Evolutionary conservation across 2,113 vertebrate genomes (phyloP).

Genomic region (Myiagra hebetior): DNA sequence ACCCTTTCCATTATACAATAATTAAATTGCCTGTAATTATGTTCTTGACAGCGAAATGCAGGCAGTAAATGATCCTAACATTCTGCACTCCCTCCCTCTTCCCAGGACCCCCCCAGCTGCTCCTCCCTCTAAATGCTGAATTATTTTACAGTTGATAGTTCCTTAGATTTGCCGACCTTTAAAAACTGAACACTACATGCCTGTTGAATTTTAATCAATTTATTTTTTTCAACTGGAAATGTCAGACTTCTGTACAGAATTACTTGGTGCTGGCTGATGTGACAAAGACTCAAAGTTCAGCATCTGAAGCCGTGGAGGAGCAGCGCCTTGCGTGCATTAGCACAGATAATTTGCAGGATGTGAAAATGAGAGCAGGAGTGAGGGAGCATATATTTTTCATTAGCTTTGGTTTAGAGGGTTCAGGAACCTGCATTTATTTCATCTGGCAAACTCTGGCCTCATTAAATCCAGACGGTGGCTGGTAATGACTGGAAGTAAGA

Average conservation of each 20-base stretch:
- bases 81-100: background rate
- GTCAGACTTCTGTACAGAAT: slow-evolving; percentile 78
- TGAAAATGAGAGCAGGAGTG: slow-evolving; percentile 58
- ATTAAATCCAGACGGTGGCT: slow-evolving; percentile 30
- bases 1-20: background rate
- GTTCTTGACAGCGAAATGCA: slow-evolving; percentile 36
- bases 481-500: slow-evolving; percentile 54
- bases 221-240: slow-evolving; percentile 82
- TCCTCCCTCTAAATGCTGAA: slow-evolving; percentile 72
- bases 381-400: slow-evolving; percentile 72
- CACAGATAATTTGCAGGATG: slow-evolving; percentile 69
- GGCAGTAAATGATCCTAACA: slow-evolving; percentile 39
- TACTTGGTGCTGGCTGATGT: slow-evolving; percentile 71
- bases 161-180: slow-evolving; percentile 76
- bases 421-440: slow-evolving; percentile 51
- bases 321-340: slow-evolving; percentile 52
- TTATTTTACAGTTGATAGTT: slow-evolving; percentile 81
- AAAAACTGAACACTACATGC: slow-evolving; percentile 76
- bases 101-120: background rate
- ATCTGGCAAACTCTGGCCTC: slow-evolving; percentile 9
- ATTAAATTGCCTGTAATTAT: slow-evolving; percentile 64
- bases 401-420: slow-evolving; percentile 63
- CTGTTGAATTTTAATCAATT: slow-evolving; percentile 83
- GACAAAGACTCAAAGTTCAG: slow-evolving; percentile 79
- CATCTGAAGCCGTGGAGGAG: slow-evolving; percentile 64